Base-by-base conservation (phyloP, 1,140 invertebrate genomes). In the Bombus pyrosoma region DNA sequence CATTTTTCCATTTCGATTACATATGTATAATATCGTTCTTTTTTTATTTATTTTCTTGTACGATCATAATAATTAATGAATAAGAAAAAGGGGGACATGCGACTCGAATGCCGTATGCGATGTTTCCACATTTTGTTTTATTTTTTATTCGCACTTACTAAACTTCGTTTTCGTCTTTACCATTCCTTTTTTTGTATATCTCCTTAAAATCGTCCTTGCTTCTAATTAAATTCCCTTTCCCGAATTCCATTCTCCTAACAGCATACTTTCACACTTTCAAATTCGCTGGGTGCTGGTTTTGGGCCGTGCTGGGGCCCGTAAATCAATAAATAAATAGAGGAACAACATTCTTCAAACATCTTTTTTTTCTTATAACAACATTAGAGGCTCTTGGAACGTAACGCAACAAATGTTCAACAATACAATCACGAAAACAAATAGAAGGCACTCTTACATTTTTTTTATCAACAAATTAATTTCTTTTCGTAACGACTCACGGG, bases 361-460 rank as follows among this genome's bases (percentile, higher is more conserved):
- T 90, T 91, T 88, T 89, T 88, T 89, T 92, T 93, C 91, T 92
- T 93, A 93, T 94, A 94, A 94, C 93, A 94, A 95, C 91, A 93
- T 94, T 94, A 94, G 93, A 95, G 93, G 93, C 93, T 95, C 93
- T 95, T 92, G 93, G 94, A 94, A 94, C 93, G 91, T 93, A 94
- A 94, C 92, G 85, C 92, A 95, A 94, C 92, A 94, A 93, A 94
- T 94, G 90, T 93, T 94, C 93, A 95, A 95, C 92, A 93, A 94
- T 94, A 94, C 92, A 93, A 94, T 91, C 91, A 95, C 91, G 89
- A 91, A 94, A 95, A 95, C 94, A 94, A 95, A 94, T 94, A 94
- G 94, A 95, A 95, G 94, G 94, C 94, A 95, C 94, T 95, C 94
- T 93, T 93, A 89, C 92, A 91, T 92, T 93, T 92, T 57, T 81